phyloP scores from a whole-genome alignment of 2,113 vertebrate species.

The Brachionichthys hirsutus region DNA sequence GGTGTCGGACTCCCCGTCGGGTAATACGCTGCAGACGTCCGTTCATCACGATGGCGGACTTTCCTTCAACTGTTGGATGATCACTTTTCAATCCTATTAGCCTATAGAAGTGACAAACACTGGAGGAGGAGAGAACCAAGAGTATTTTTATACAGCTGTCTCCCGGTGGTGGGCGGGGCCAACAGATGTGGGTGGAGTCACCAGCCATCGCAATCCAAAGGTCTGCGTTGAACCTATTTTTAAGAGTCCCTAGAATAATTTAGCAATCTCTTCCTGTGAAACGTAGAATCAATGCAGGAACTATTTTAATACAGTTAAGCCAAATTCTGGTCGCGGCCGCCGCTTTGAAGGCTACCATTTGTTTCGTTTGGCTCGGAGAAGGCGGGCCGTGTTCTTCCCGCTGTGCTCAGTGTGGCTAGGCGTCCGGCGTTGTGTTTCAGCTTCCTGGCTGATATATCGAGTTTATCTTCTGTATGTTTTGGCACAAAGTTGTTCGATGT shows the following conservation, averaged over 20 bases:
- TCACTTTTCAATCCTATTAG: conserved; percentile 25
- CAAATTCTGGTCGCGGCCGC: conserved; percentile 54
- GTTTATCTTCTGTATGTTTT: conserved; percentile 84
- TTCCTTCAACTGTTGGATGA: conserved; percentile 8
- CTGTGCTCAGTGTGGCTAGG: conserved; percentile 71
- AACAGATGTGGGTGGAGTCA: conserved; percentile 35
- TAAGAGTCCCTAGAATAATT: conserved; percentile 51
- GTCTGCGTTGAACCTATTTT: conserved; percentile 50
- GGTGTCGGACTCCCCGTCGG: not conserved
- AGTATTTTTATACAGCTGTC: conserved; percentile 77
- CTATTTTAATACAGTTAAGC: conserved; percentile 71
- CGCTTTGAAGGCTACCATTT: conserved; percentile 71
- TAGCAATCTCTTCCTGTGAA: conserved; percentile 27
- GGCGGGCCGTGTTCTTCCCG: conserved; percentile 67
- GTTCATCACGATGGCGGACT: conserved; percentile 11
- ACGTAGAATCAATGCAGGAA: conserved; percentile 48
- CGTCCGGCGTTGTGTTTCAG: conserved; percentile 74
- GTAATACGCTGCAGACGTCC: conserved; percentile 33
- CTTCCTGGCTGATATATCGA: conserved; percentile 69
- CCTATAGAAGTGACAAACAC: conserved; percentile 9
- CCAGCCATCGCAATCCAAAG: conserved; percentile 43
- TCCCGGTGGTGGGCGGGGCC: conserved; percentile 41
- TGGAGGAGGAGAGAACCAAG: conserved; percentile 22
- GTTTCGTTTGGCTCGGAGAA: conserved; percentile 65
- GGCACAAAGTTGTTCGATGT: conserved; percentile 83